Conservation (phyloP, 2,113 vertebrate species). For the Tachysurus fulvidraco region DNA sequence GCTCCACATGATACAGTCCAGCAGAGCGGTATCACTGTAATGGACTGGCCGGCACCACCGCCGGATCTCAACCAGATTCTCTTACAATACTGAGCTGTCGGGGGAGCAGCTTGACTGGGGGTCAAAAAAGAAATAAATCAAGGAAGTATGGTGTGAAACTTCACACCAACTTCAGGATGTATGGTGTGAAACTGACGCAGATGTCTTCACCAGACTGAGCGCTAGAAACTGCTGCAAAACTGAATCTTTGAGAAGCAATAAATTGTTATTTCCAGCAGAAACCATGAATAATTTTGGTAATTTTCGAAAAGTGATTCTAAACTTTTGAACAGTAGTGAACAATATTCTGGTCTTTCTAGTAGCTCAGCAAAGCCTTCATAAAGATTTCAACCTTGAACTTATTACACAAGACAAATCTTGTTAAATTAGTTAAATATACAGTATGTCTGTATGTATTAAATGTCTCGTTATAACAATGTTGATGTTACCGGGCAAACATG, state of each 20-base stretch:
- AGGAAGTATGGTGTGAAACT: not conserved
- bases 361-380: not conserved
- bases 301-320: not conserved
- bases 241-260: not conserved
- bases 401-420: not conserved
- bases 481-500: conserved; percentile 89
- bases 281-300: not conserved
- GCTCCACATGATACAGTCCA: not conserved
- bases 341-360: not conserved
- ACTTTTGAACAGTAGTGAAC: not conserved
- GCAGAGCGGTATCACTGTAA: not conserved
- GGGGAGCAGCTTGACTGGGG: not conserved
- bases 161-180: not conserved
- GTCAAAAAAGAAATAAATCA: not conserved
- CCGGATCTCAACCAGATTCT: not conserved
- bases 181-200: not conserved
- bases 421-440: not conserved
- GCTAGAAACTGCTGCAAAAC: not conserved
- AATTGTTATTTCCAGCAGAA: not conserved
- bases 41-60: not conserved
- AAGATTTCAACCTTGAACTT: not conserved
- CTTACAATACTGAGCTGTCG: not conserved
- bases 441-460: not conserved
- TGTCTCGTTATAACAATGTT: not conserved
- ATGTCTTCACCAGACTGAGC: not conserved